Percentiles rank a stretch among this genome's conserved stretches.
Evolutionary conservation across 2,113 vertebrate genomes (phyloP).

Genomic region (Urocynchramus pylzowi): DNA sequence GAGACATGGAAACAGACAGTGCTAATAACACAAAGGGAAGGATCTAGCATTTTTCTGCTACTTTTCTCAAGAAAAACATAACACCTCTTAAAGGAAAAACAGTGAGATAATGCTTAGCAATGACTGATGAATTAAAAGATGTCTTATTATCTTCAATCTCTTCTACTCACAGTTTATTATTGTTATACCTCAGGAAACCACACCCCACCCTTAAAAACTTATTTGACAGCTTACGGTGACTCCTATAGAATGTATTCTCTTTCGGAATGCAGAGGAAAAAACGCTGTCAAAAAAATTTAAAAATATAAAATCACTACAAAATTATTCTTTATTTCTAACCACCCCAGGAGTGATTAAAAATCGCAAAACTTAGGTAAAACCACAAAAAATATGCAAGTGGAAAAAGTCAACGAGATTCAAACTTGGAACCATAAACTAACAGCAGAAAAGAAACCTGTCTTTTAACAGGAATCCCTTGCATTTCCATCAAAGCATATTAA

Average conservation of each 20-base stretch:
- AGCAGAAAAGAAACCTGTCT: background rate
- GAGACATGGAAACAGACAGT: rapidly evolving
- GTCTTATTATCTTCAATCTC: background rate
- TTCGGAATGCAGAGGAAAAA: background rate
- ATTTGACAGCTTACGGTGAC: background rate
- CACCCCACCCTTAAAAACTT: background rate
- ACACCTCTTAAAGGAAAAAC: background rate
- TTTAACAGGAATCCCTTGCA: background rate
- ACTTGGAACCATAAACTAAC: background rate
- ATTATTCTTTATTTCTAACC: background rate
- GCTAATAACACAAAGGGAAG: background rate
- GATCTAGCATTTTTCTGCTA: background rate
- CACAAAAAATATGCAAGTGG: background rate
- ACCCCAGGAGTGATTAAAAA: background rate
- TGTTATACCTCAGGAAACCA: background rate
- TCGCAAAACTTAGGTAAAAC: background rate
- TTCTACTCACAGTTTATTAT: background rate
- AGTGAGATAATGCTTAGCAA: background rate
- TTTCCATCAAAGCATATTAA: background rate
- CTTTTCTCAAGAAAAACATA: background rate
- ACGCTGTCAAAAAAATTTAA: rapidly evolving
- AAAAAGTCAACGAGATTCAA: background rate
- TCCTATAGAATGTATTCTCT: background rate
- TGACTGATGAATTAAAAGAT: background rate
- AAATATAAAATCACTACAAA: background rate